Evolutionary conservation across 2,888 invertebrate genomes (phyloP).

Genomic region (Drosophila seclusa): DNA sequence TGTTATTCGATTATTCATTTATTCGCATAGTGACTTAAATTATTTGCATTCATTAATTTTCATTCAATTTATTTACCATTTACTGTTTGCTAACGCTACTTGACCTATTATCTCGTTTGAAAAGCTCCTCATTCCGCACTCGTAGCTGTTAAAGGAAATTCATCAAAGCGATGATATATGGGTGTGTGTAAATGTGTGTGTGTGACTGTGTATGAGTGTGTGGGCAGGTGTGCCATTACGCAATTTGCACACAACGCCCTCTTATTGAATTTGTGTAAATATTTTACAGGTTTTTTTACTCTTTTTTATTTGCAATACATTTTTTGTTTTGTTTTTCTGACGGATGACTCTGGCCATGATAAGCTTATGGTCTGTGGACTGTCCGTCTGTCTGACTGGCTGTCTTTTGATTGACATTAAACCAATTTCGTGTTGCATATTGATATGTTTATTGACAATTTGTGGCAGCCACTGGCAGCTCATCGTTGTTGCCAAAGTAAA

Average conservation of each 20-base stretch:
- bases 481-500: conserved; percentile 55
- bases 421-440: conserved; percentile 71
- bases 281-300: conserved; percentile 37
- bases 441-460: conserved; percentile 75
- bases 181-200: background rate
- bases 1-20: background rate
- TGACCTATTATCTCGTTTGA: background rate
- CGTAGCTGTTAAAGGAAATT: conserved; percentile 11
- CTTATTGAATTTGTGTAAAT: conserved; percentile 56
- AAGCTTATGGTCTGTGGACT: conserved; percentile 37
- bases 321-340: conserved; percentile 28
- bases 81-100: background rate
- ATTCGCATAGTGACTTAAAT: background rate
- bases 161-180: conserved; percentile 25
- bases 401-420: conserved; percentile 71
- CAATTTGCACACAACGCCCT: conserved; percentile 33
- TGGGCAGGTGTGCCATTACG: conserved; percentile 34
- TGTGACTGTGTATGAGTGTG: background rate
- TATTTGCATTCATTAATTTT: background rate
- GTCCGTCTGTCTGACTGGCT: conserved; percentile 9
- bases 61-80: background rate
- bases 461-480: conserved; percentile 40
- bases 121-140: background rate
- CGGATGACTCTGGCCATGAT: conserved; percentile 55
- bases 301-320: background rate